These are phyloP conservation scores for Scortum barcoo DNA, from an alignment of 2,113 vertebrate species.

Conservation along the genomic window DNA sequence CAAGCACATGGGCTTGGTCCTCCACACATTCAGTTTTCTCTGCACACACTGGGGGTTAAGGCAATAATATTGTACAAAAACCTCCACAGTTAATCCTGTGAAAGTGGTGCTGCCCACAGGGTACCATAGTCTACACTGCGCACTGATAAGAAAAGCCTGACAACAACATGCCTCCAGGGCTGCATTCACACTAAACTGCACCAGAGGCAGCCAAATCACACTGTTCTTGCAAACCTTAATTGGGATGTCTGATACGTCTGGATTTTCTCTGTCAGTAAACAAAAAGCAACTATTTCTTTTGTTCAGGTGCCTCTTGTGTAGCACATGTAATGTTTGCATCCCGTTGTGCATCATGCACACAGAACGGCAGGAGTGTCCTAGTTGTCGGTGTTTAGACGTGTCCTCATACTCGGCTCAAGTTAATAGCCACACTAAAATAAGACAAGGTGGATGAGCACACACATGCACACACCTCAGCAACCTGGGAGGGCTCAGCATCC, in stretches of 20 bases:
- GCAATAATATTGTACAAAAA: conserved; percentile 49
- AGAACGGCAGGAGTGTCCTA: background rate
- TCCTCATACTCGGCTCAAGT: background rate
- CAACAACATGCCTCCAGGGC: conserved; percentile 50
- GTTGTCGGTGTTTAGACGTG: background rate
- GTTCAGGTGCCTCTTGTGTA: background rate
- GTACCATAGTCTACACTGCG: conserved; percentile 24
- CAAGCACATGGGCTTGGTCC: background rate
- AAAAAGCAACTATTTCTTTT: conserved; percentile 24
- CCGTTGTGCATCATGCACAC: background rate
- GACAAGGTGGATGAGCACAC: background rate
- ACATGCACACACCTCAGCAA: conserved; percentile 9
- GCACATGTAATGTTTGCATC: background rate
- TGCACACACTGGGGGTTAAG: conserved; percentile 18
- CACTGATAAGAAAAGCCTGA: conserved; percentile 61
- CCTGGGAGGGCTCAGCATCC: conserved; percentile 18
- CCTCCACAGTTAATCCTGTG: conserved; percentile 54
- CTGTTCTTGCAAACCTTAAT: conserved; percentile 47
- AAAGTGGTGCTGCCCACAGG: conserved; percentile 46
- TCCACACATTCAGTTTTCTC: conserved; percentile 18
- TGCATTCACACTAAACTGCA: conserved; percentile 45
- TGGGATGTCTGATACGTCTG: conserved; percentile 47
- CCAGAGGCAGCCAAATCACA: conserved; percentile 34
- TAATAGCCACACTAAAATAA: conserved; percentile 21
- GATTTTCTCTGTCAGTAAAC: conserved; percentile 26